Conservation (phyloP, 2,113 vertebrate species). For the Spilogale gracilis region DNA sequence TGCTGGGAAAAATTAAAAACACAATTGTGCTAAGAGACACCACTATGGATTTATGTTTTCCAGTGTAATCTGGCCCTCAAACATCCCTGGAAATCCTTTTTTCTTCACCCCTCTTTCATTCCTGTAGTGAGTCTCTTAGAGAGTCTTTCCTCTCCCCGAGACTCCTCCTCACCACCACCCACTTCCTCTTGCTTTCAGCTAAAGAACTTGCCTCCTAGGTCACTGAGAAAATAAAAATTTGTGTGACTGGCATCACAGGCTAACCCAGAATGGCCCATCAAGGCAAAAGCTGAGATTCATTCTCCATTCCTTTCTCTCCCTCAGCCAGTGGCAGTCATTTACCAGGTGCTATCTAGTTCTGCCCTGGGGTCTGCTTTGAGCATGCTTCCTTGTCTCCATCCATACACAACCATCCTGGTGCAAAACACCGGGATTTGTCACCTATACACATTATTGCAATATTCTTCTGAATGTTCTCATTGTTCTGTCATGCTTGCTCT, state of each 20-base stretch:
- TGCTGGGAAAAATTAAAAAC: conserved; percentile 7
- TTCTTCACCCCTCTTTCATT: background rate
- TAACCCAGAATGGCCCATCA: background rate
- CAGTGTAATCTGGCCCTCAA: background rate
- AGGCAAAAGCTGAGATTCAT: background rate
- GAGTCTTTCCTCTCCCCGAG: background rate
- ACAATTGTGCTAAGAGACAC: background rate
- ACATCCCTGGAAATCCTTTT: background rate
- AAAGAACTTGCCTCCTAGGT: background rate
- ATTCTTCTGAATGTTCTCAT: background rate
- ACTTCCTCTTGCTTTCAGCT: background rate
- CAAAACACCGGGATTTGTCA: background rate
- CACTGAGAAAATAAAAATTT: background rate
- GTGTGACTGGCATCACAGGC: background rate
- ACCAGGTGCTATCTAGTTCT: background rate
- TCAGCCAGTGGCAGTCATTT: background rate
- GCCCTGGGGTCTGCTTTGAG: background rate
- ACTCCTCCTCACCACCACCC: background rate
- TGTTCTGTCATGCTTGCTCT: background rate
- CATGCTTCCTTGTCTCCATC: background rate
- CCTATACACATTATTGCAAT: background rate
- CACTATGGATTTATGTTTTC: background rate
- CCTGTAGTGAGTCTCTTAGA: background rate
- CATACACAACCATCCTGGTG: background rate
- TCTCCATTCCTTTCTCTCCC: background rate